Base-by-base conservation (phyloP, 2,888 invertebrate species). In the Harmothoe impar region DNA sequence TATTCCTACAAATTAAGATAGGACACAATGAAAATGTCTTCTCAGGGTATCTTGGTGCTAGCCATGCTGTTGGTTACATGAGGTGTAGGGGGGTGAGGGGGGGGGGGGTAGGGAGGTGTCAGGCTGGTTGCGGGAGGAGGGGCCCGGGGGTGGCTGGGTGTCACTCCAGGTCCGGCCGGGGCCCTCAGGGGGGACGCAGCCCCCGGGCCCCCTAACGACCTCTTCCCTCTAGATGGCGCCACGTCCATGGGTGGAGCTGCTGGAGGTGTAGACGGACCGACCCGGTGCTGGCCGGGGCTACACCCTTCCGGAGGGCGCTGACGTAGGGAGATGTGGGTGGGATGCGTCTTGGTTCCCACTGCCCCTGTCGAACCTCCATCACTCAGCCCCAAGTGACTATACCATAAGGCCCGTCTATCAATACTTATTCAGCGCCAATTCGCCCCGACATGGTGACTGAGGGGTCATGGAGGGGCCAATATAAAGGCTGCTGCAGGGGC, bases 171-270 rank as follows among this genome's bases (percentile, higher is more conserved):
- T 62, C 62, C 62, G 62, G 62, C n/a, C 20, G 7, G 20, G 62
- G 62, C 62, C 62, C 62, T 62, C 7, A 20, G 62, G 62, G 62
- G 62, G n/a, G 62, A 62, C 62, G 62, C 62, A n/a, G 62, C 62
- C 62, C 62, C 62, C 23, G n/a, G 62, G 62, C 3, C 62, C n/a
- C 62, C n/a, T 7, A 62, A 3, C 62, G 62, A 62, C 62, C 62
- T 62, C 20, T 62, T 62, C 7, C 23, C 43, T 10, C 7, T 62
- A 62, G 62, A n/a, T n/a, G 62, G 62, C 62, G 62, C 62, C 62
- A 62, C 62, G 62, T n/a, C 62, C 62, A 15, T 62, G 62, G 62
- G 62, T 62, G 62, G 62, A 62, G 15, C 15, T n/a, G 62, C 62
- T 62, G 7, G 7, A 62, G 62, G 62, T 62, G 62, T 3, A 62